Evolutionary conservation across 1,140 invertebrate genomes (phyloP).

Genomic region (Eubasilissa regina): DNA sequence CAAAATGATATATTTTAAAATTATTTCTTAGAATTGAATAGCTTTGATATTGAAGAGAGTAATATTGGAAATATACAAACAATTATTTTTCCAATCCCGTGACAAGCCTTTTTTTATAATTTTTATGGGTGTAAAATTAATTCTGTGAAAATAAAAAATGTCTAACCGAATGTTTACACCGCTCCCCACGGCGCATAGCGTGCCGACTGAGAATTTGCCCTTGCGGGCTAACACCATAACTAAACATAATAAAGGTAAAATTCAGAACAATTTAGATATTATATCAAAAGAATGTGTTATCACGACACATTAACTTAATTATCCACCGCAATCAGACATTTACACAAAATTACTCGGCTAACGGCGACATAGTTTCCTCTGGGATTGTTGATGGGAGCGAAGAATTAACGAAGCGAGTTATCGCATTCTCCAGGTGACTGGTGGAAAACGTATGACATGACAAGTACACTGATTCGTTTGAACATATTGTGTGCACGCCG

Average conservation of each 20-base stretch:
- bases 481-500: constrained; percentile 23
- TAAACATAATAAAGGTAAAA: constrained; percentile 29
- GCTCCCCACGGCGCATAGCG: neutral
- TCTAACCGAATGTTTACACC: neutral
- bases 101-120: too few species aligned
- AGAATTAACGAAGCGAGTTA: constrained; percentile 18
- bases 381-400: constrained; percentile 1
- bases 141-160: neutral
- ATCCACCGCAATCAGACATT: constrained; percentile 46
- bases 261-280: constrained; percentile 40
- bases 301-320: constrained; percentile 56
- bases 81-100: too few species aligned
- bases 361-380: constrained; percentile 12
- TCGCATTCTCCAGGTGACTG: constrained; percentile 18
- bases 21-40: too few species aligned
- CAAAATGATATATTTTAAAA: too few species aligned
- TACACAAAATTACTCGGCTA: constrained; percentile 13
- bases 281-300: constrained; percentile 49
- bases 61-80: too few species aligned
- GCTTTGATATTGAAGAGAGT: too few species aligned
- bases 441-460: constrained; percentile 20
- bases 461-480: constrained; percentile 37
- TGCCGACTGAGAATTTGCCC: constrained; percentile 18
- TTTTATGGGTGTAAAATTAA: too few species aligned
- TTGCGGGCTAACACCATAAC: constrained; percentile 5